phyloP scores from a whole-genome alignment of 1,140 invertebrate species.

The Copidosoma floridanum region DNA sequence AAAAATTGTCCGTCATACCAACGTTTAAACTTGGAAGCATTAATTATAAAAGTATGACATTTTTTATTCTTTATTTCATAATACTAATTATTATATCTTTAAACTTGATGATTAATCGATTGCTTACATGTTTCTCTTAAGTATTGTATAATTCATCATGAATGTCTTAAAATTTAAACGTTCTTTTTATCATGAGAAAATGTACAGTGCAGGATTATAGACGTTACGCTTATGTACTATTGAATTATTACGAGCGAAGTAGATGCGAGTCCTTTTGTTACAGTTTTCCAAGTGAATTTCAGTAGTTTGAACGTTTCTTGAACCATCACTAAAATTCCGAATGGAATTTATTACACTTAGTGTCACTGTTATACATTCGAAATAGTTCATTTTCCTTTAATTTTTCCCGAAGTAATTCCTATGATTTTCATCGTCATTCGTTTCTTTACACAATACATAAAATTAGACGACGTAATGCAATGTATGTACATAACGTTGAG shows the following conservation, averaged over 20 bases:
- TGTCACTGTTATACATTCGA: neutral
- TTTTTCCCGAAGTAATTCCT: neutral
- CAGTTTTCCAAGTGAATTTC: neutral
- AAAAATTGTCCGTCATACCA: conserved; percentile 18
- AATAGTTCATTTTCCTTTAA: conserved; percentile 6
- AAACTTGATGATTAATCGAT: too few relatives aligned
- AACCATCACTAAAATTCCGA: conserved; percentile 24
- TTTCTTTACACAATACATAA: conserved; percentile 2
- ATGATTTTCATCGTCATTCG: neutral
- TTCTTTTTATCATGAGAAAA: conserved; percentile 19
- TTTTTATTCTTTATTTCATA: conserved; percentile 7
- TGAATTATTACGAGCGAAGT: conserved; percentile 15
- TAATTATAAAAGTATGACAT: conserved; percentile 20
- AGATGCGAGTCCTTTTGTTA: neutral
- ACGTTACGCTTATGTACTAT: conserved; percentile 13
- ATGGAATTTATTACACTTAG: neutral
- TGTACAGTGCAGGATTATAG: conserved; percentile 23
- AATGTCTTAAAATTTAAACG: conserved; percentile 23
- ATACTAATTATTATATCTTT: too few relatives aligned
- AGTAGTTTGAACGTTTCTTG: neutral
- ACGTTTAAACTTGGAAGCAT: conserved; percentile 26
- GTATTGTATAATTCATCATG: conserved; percentile 2
- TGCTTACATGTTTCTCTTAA: conserved; percentile 1
- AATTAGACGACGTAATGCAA: conserved; percentile 15
- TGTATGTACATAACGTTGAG: conserved; percentile 1